These are phyloP conservation scores for Eustalomyia histrio DNA, from an alignment of 2,888 invertebrate genomes.

Conservation along the genomic window DNA sequence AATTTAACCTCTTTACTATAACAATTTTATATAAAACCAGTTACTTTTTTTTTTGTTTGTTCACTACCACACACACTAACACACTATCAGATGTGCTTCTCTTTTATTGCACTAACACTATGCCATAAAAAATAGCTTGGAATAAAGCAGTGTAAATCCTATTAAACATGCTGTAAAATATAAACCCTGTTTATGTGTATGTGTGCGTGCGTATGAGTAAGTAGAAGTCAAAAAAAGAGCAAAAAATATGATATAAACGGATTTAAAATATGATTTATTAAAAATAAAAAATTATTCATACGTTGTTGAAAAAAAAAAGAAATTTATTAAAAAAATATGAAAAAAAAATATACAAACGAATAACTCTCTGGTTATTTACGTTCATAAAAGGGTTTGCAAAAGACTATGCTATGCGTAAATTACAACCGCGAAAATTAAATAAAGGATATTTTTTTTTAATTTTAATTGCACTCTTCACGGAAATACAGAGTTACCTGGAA, in stretches of 20 bases:
- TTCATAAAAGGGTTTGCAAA: too few species aligned
- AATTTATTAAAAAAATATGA: not conserved
- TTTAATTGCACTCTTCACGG: too few species aligned
- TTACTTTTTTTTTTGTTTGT: conserved; percentile 11
- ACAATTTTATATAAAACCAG: conserved; percentile 12
- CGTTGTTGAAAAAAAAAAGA: conserved; percentile 10
- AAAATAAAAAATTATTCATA: conserved; percentile 37
- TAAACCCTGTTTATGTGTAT: conserved; percentile 38
- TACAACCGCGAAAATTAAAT: too few species aligned
- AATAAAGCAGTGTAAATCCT: conserved; percentile 64
- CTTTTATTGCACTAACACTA: not conserved
- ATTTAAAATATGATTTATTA: conserved; percentile 61
- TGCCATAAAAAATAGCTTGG: conserved; percentile 44
- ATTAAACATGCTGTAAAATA: conserved; percentile 63
- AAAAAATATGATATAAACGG: conserved; percentile 36
- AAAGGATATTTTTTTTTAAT: not conserved
- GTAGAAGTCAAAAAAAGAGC: not conserved
- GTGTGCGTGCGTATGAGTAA: not conserved
- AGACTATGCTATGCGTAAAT: too few species aligned
- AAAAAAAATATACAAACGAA: too few species aligned
- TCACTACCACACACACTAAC: conserved; percentile 14
- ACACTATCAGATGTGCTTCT: not conserved
- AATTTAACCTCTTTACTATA: conserved; percentile 56
- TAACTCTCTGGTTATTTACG: too few species aligned
- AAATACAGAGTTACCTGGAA: too few species aligned